Evolutionary conservation across 1,140 invertebrate species (phyloP).

Genomic region (Lordiphosa clarofinis): DNA sequence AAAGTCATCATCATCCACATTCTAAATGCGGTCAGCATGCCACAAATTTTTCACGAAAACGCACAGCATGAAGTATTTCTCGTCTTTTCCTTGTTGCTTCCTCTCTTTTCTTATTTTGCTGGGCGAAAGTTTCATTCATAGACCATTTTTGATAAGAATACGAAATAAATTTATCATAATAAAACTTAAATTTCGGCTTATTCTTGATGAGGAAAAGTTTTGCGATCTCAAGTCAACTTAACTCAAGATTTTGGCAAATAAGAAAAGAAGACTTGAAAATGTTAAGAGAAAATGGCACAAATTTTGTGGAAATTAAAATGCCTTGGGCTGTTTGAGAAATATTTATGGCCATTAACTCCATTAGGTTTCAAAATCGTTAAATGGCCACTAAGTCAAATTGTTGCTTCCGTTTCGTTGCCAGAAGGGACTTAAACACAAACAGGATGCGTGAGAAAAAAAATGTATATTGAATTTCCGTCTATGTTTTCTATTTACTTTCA

Average conservation of each 20-base stretch:
- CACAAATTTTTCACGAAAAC: constrained; percentile 30
- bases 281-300: constrained; percentile 18
- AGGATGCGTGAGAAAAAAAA: constrained; percentile 59
- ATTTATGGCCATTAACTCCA: constrained; percentile 55
- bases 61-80: constrained; percentile 46
- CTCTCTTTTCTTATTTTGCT: constrained; percentile 10
- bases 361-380: constrained; percentile 63
- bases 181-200: constrained; percentile 52
- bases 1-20: constrained; percentile 35
- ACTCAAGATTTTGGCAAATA: constrained; percentile 56
- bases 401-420: constrained; percentile 42
- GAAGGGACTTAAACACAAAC: constrained; percentile 25
- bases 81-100: constrained; percentile 23
- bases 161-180: constrained; percentile 54
- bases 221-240: constrained; percentile 22
- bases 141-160: constrained; percentile 56
- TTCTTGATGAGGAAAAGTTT: constrained; percentile 36
- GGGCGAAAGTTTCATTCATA: constrained; percentile 26
- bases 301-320: constrained; percentile 25
- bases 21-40: constrained; percentile 44
- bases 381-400: constrained; percentile 55
- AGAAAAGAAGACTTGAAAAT: constrained; percentile 28
- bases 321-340: constrained; percentile 18
- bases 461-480: constrained; percentile 59
- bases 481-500: constrained; percentile 30